Percentiles rank a stretch among this genome's conserved stretches.
phyloP scores from a whole-genome alignment of 2,888 invertebrate genomes.

The Drosophila picticornis region DNA sequence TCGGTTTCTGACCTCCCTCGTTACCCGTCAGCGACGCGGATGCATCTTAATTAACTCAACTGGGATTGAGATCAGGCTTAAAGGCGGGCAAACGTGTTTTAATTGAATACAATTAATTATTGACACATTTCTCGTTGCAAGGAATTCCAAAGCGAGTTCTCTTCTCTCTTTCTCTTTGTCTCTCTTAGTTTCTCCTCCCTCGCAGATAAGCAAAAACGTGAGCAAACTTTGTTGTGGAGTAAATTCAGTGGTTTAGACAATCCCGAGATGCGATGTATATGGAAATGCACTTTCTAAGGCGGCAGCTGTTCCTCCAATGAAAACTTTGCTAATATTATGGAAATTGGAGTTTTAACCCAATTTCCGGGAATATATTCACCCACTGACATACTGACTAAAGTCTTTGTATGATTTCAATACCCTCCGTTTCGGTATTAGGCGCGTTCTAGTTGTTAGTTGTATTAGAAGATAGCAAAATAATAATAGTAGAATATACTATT shows the following conservation, averaged over 20 bases:
- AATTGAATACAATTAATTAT: constrained; percentile 85
- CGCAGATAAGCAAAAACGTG: constrained; percentile 64
- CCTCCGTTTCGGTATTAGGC: constrained; percentile 1
- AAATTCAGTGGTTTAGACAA: constrained; percentile 30
- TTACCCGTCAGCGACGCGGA: constrained; percentile 64
- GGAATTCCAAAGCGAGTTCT: constrained; percentile 64
- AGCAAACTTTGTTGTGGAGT: constrained; percentile 45
- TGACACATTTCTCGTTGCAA: constrained; percentile 82
- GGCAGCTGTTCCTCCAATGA: constrained; percentile 29
- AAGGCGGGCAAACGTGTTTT: constrained; percentile 59
- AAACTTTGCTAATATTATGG: constrained; percentile 47
- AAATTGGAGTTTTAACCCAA: constrained; percentile 64
- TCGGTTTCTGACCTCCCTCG: constrained; percentile 14
- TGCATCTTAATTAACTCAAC: constrained; percentile 81
- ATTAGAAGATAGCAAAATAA: constrained; percentile 27
- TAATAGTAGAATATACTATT: constrained; percentile 1
- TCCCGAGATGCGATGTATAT: constrained; percentile 54
- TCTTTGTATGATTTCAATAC: not conserved
- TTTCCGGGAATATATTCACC: constrained; percentile 47
- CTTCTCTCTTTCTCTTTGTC: not conserved
- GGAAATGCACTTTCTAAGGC: constrained; percentile 70
- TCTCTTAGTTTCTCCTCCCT: constrained; percentile 13
- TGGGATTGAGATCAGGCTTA: constrained; percentile 19
- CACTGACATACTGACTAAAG: constrained; percentile 33
- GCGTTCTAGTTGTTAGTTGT: constrained; percentile 31